Evolutionary conservation across 2,797 vertebrate species (phyloP).

Genomic region (Orestias chungarensis): DNA sequence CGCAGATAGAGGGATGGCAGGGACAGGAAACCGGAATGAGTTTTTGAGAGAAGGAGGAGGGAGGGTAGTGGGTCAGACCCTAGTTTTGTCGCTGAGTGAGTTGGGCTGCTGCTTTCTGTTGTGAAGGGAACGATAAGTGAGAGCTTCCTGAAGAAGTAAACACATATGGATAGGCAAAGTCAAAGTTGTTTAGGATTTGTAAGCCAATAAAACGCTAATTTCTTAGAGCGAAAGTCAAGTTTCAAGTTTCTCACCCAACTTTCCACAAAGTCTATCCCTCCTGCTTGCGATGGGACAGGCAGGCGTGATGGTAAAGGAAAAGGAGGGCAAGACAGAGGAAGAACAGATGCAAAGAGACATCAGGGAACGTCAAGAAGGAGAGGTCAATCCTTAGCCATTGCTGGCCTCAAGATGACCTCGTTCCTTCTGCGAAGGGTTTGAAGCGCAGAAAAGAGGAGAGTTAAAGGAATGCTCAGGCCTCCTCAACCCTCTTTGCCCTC

Average conservation of each 20-base stretch:
- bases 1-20: constrained; percentile 76
- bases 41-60: constrained; percentile 58
- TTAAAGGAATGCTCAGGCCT: constrained; percentile 86
- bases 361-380: constrained; percentile 51
- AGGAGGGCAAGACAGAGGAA: constrained; percentile 17
- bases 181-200: constrained; percentile 24
- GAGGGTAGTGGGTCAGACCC: constrained; percentile 40
- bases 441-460: constrained; percentile 79
- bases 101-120: constrained; percentile 72
- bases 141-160: constrained; percentile 57
- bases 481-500: constrained; percentile 81
- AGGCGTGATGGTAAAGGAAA: constrained; percentile 18
- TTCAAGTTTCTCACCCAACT: constrained; percentile 26
- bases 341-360: constrained; percentile 35
- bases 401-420: constrained; percentile 89
- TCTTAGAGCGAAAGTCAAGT: constrained; percentile 21
- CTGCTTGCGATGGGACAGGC: constrained; percentile 22
- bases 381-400: constrained; percentile 86
- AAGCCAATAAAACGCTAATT: constrained; percentile 18
- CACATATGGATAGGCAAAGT: constrained; percentile 50
- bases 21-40: constrained; percentile 74
- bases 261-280: constrained; percentile 35
- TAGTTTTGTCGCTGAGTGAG: constrained; percentile 55
- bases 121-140: constrained; percentile 67
- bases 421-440: constrained; percentile 79